Base-by-base conservation (phyloP, 2,888 invertebrate genomes). In the Leptopilina syphax region DNA sequence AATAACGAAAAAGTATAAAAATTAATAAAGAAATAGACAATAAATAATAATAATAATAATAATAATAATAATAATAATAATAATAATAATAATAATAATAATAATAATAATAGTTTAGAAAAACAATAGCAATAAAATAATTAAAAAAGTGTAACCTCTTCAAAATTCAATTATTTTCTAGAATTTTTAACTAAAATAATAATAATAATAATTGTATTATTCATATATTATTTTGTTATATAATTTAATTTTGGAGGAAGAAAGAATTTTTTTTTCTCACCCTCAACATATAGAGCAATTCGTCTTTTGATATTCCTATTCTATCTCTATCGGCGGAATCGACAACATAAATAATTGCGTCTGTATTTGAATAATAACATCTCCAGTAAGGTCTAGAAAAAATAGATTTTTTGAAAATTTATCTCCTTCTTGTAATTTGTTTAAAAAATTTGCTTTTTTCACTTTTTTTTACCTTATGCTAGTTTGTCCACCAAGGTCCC, bases 361-460 rank as follows among this genome's bases (percentile, higher is more conserved):
- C 99, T 91, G 99, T 99, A 93, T 99, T 99, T 86, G 99, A 98
- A 92, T 98, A 99, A 93, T 99, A 99, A 94, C 99, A 99, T 92
- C 99, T 95, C 99, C 99, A 99, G 92, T 99, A 99, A 0, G 99
- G 99, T 93, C 99, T 98, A 93, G 80, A 94, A 94, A 80, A 78
- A 50, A 80, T 81, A 60, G 7, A 8, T 44, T 44, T 44, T 44
- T 44, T 44, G 6, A 44, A 44, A 44, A 44, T 8, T 44, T 44
- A 1, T 44, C 1, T 44, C 8, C 1, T 70, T 47, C 4, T 47
- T 12, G 68, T 5, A 9, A 57, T 5, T 34, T 57, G 50, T 34
- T 54, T 34, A 65, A 63, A 63, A 41, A 27, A 18, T 78, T 47
- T 54, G 7, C 44, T 41, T 54, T 54, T 7, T 57, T 76, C 50